Conservation (phyloP, 2,888 invertebrate species). For the Lasioglossum malachurum region DNA sequence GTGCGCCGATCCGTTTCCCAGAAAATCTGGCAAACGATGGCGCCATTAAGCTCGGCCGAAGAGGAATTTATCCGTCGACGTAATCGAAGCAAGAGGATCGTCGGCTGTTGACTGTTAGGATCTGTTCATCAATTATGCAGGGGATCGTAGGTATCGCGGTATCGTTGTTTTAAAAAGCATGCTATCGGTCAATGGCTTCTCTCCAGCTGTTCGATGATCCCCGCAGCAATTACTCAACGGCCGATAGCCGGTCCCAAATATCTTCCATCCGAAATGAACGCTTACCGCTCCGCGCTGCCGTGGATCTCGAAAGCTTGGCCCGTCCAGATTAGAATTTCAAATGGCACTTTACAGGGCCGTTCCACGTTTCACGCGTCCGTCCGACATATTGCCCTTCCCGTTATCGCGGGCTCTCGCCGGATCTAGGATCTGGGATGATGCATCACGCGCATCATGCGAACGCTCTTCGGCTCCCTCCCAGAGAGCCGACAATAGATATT, state of each 20-base stretch:
- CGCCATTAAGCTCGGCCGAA: neutral
- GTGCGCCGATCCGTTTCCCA: neutral
- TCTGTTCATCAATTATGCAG: neutral
- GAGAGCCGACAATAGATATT: constrained; percentile 76
- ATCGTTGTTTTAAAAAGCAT: neutral
- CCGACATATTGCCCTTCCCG: constrained; percentile 63
- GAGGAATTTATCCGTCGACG: neutral
- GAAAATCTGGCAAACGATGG: neutral
- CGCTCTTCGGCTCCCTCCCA: constrained; percentile 34
- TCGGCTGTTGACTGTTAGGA: neutral
- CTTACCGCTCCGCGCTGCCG: neutral
- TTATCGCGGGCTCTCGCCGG: constrained; percentile 54
- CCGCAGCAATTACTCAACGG: constrained; percentile 2
- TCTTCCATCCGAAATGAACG: neutral
- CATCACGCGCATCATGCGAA: constrained; percentile 59
- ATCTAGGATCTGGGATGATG: constrained; percentile 59
- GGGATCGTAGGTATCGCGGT: neutral
- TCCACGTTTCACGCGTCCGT: constrained; percentile 50
- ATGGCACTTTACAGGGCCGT: constrained; percentile 37
- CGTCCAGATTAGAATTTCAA: constrained; percentile 48
- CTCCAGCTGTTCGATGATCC: neutral
- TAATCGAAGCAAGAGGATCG: neutral
- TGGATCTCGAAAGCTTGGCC: neutral
- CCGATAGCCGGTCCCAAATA: neutral
- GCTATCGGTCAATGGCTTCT: neutral